Evolutionary conservation across 2,888 invertebrate genomes (phyloP), one percentile per base, ranked within the genome.

Genomic region (Vanessa cardui): DNA sequence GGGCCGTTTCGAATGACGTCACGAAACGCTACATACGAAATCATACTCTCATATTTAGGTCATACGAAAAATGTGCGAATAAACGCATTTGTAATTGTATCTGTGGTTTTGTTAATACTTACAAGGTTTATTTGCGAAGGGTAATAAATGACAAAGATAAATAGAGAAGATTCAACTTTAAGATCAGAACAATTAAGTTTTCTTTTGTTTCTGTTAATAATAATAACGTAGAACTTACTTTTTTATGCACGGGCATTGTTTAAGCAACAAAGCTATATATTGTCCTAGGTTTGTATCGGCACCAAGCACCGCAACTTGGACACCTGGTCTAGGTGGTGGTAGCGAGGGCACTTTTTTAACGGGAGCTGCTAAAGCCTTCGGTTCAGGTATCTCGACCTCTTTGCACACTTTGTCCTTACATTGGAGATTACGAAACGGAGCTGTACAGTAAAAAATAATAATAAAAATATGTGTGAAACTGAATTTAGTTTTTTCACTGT

Each of bases 221-320:
- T n/a, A 26, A 26, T 26, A 26, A 2, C 26, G 26, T 1, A 16
- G n/a, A 62, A 82, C 90, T 88, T 76, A 92, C 91, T 88, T 88
- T 68, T 87, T 90, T 61, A 92, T 84, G 71, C 84, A 84, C 2
- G 94, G 88, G 73, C 94, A 94, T 73, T 94, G 94, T 77, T 94
- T 94, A 2, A 94, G 80, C 50, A 94, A 77, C 52, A 94, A 80
- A 5, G 94, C 84, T 5, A 92, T 79, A 39, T 90, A 88, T 68
- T 91, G 90, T 0, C 94, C 94, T 65, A 93, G 80, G 15, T 84
- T 82, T 1, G 93, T 92, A 74, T 93, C 90, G 4, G 93, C 94
- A 2, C 94, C 94, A 71, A 94, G 87, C 64, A 94, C 75, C 58
- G 91, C 83, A 70, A 93, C 88, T 66, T 90, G 90, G 62, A 92